A percentile compares a stretch with the other conserved stretches of the same genome.
These are phyloP conservation scores for Mycetomoellerius zeteki DNA, from an alignment of 1,140 invertebrate species.

Conservation along the genomic window DNA sequence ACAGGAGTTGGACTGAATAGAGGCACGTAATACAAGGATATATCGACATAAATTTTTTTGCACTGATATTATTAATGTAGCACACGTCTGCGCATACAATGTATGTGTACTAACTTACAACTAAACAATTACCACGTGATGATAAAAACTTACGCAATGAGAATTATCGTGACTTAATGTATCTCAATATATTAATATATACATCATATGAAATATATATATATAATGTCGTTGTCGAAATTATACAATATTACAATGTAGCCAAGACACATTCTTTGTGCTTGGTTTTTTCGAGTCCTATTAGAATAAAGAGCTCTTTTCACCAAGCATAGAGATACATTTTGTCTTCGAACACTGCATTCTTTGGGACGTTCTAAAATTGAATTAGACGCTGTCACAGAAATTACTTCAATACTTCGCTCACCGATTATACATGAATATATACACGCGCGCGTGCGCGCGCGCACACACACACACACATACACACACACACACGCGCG, in stretches of 20 bases:
- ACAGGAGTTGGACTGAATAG: neutral
- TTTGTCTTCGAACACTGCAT: slow-evolving; percentile 66
- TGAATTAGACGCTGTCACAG: slow-evolving; percentile 59
- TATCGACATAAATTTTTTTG: slow-evolving; percentile 34
- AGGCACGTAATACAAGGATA: neutral
- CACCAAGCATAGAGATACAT: slow-evolving; percentile 50
- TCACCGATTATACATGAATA: slow-evolving; percentile 12
- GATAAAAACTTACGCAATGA: slow-evolving; percentile 64
- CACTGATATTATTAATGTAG: slow-evolving; percentile 19
- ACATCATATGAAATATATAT: slow-evolving; percentile 67
- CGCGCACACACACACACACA: no score
- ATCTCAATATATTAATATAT: slow-evolving; percentile 66
- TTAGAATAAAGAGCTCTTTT: slow-evolving; percentile 14
- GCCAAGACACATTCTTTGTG: slow-evolving; percentile 40
- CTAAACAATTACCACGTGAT: slow-evolving; percentile 48
- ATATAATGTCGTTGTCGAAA: slow-evolving; percentile 65
- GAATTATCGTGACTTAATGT: slow-evolving; percentile 65
- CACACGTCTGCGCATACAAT: neutral
- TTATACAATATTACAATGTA: slow-evolving; percentile 61
- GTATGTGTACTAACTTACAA: slow-evolving; percentile 34
- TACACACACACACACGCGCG: no score
- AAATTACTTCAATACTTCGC: slow-evolving; percentile 52
- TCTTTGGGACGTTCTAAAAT: slow-evolving; percentile 74
- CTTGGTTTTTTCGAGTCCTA: slow-evolving; percentile 49
- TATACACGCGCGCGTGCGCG: no score